A percentile compares a stretch with the other conserved stretches of the same genome.
These are phyloP conservation scores for Pandemis heparana DNA, from an alignment of 2,888 invertebrate species.

Conservation along the genomic window DNA sequence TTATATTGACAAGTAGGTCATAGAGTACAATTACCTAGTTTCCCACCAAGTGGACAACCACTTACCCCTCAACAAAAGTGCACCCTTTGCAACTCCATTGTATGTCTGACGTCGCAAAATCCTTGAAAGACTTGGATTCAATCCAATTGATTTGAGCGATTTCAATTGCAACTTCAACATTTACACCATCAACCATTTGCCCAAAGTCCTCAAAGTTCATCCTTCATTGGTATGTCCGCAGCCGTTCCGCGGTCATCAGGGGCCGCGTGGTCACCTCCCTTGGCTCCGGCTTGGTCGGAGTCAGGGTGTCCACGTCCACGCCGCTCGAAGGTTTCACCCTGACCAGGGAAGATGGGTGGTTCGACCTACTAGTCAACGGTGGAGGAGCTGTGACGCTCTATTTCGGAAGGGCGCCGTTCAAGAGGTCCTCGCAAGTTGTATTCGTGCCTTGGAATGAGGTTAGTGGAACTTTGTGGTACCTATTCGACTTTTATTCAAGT, in stretches of 20 bases:
- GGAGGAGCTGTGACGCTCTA: conserved; percentile 98
- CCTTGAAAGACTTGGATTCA: neutral
- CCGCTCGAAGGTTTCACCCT: conserved; percentile 98
- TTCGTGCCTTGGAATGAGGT: conserved; percentile 99
- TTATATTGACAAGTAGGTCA: conserved; percentile 2
- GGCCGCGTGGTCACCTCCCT: conserved; percentile 97
- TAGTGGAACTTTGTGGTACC: conserved; percentile 44
- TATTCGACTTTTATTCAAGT: too few species aligned
- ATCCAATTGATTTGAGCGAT: neutral
- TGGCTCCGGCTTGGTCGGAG: conserved; percentile 97
- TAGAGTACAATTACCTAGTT: neutral
- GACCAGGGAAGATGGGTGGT: conserved; percentile 97
- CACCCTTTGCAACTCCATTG: neutral
- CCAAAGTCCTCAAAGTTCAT: neutral
- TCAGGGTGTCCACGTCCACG: conserved; percentile 96
- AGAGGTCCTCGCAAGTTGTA: conserved; percentile 94
- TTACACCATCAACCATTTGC: neutral
- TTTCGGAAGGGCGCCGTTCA: conserved; percentile 96
- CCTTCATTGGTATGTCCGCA: conserved; percentile 70
- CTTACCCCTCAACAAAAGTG: neutral
- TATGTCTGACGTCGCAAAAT: too few species aligned
- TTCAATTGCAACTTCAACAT: neutral
- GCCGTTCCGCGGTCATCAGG: conserved; percentile 98
- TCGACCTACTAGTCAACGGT: conserved; percentile 99
- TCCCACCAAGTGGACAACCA: neutral